A percentile compares a stretch with the other conserved stretches of the same genome.
Conservation (phyloP, 2,888 invertebrate genomes). For the Spialia ferax region DNA sequence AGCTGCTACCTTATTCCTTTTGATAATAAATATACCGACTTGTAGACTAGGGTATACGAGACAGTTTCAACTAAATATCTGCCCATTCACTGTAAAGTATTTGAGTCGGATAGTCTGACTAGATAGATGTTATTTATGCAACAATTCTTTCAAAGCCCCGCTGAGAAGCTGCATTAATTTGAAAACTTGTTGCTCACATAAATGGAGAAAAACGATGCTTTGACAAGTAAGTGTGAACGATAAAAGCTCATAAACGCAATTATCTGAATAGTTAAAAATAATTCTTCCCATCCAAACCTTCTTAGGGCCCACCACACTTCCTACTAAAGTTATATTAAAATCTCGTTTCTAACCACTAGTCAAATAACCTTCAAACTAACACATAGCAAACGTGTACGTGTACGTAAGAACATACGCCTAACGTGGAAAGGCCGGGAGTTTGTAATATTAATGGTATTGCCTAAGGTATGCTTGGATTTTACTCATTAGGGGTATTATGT, state of each 20-base stretch:
- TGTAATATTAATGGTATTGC: conserved; percentile 81
- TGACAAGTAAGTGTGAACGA: background rate
- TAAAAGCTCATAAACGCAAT: background rate
- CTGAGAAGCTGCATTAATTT: conserved; percentile 15
- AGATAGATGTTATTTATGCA: conserved; percentile 19
- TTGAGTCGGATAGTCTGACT: background rate
- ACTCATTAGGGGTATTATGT: conserved; percentile 84
- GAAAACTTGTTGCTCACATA: conserved; percentile 26
- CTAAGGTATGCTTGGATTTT: conserved; percentile 83
- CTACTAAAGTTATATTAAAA: background rate
- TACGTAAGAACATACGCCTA: conserved; percentile 47
- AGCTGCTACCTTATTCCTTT: conserved; percentile 56
- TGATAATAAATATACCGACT: conserved; percentile 37
- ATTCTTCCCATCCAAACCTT: background rate
- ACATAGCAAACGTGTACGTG: conserved; percentile 46
- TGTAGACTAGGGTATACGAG: conserved; percentile 3
- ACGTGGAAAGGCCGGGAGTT: conserved; percentile 64
- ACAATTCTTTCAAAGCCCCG: conserved; percentile 20
- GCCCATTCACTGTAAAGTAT: background rate
- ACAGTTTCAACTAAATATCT: background rate
- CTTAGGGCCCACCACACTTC: background rate
- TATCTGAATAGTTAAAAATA: background rate
- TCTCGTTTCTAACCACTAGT: conserved; percentile 40
- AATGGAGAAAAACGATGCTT: conserved; percentile 2
- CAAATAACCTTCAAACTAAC: conserved; percentile 55